Conservation (phyloP, 1,140 invertebrate species). For the Aradophagus sp. region DNA sequence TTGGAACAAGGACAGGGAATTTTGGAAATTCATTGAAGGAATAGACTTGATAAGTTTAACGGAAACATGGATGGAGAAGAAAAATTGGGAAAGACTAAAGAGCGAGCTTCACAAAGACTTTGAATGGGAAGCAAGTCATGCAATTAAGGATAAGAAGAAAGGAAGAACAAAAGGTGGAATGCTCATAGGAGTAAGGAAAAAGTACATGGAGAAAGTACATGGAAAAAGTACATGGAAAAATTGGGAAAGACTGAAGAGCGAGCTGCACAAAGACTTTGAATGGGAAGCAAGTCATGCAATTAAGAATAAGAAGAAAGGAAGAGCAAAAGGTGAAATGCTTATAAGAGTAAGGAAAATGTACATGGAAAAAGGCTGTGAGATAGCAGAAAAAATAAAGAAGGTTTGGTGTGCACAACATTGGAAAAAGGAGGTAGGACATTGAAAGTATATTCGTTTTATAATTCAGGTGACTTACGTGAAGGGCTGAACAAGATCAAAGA, state of each 20-base stretch:
- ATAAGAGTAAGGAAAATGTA: not conserved
- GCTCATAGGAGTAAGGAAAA: not conserved
- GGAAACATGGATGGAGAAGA: not conserved
- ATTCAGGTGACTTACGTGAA: not conserved
- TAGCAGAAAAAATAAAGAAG: not conserved
- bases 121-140: not conserved
- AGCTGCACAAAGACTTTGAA: not conserved
- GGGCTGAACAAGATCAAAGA: not conserved
- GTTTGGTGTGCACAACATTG: not conserved
- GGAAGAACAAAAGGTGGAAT: slow-evolving; percentile 2
- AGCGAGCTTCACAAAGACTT: not conserved
- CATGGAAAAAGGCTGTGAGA: not conserved
- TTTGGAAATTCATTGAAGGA: not conserved
- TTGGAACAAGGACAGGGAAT: not conserved
- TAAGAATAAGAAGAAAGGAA: not conserved
- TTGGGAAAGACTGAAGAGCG: not conserved
- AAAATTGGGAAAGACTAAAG: not conserved
- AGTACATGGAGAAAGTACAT: not conserved
- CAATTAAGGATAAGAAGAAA: not conserved
- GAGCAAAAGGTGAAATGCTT: not conserved
- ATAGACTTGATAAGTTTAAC: not conserved
- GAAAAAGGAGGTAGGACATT: not conserved
- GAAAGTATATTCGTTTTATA: not conserved
- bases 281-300: not conserved
- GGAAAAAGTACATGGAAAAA: not conserved